Percentiles rank a stretch among this genome's conserved stretches.
These are phyloP conservation scores for Grammomys dolichurus DNA, from an alignment of 2,113 vertebrate species.

Conservation along the genomic window DNA sequence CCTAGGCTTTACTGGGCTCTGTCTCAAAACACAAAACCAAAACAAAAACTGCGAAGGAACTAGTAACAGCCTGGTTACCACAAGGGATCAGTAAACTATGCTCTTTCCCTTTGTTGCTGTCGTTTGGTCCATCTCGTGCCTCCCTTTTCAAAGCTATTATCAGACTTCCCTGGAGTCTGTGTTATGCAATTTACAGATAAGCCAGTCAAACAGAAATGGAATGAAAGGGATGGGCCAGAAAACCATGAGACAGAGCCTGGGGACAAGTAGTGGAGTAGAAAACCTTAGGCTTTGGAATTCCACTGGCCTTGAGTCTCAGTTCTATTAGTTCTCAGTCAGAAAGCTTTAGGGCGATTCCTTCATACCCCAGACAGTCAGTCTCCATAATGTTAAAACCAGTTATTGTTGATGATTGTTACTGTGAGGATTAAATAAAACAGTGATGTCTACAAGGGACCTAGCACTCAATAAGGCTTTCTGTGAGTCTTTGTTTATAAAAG, in stretches of 20 bases:
- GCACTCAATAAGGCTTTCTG: not conserved
- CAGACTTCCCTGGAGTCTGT: conserved; percentile 62
- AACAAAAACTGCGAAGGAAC: not conserved
- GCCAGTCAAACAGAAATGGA: conserved; percentile 77
- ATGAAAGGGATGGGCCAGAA: conserved; percentile 51
- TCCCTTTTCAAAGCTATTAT: conserved; percentile 48
- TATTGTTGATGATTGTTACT: not conserved
- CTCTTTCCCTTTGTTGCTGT: not conserved
- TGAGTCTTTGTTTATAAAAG: conserved; percentile 27
- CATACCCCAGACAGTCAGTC: not conserved
- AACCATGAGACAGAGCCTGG: not conserved
- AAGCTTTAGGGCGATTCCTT: conserved; percentile 34
- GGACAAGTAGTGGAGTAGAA: not conserved
- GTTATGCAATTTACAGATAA: conserved; percentile 65
- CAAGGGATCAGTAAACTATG: not conserved
- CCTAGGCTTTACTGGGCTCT: not conserved
- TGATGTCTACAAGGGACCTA: not conserved
- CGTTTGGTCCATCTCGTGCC: not conserved
- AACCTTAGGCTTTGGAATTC: conserved; percentile 42
- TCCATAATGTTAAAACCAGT: not conserved
- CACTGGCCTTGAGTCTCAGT: conserved; percentile 13
- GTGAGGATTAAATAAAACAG: conserved; percentile 35
- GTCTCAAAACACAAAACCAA: not conserved
- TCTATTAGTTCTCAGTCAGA: not conserved
- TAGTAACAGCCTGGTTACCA: not conserved